Conservation (phyloP, 1,140 invertebrate species). For the Nixonia krombeini region DNA sequence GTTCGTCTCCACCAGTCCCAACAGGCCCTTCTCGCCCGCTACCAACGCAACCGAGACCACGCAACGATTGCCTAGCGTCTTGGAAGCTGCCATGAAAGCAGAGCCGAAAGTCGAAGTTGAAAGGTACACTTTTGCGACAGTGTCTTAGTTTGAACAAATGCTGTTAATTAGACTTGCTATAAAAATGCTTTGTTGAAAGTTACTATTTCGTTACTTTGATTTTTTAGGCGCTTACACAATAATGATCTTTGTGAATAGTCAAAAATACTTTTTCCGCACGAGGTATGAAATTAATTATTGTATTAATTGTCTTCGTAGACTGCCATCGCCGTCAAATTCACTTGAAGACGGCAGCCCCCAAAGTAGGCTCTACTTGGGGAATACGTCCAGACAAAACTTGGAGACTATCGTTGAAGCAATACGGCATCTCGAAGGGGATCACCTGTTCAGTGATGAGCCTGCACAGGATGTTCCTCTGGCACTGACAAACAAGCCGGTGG, state of each 20-base stretch:
- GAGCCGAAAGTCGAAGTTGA: slow-evolving; percentile 89
- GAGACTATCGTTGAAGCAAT: slow-evolving; percentile 99
- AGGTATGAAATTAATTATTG: no score
- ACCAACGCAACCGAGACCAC: slow-evolving; percentile 9
- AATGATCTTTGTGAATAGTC: no score
- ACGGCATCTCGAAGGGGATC: slow-evolving; percentile 94
- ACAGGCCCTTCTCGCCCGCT: slow-evolving; percentile 61
- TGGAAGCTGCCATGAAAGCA: slow-evolving; percentile 89
- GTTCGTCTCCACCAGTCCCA: slow-evolving; percentile 59
- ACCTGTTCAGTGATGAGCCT: slow-evolving; percentile 85
- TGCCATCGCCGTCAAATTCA: slow-evolving; percentile 74
- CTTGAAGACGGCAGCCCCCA: slow-evolving; percentile 72
- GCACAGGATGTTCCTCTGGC: slow-evolving; percentile 81
- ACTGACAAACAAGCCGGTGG: slow-evolving; percentile 76
- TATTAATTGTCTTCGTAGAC: slow-evolving; percentile 54
- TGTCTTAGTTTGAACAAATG: no score
- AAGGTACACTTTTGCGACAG: slow-evolving; percentile 60
- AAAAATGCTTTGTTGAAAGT: no score
- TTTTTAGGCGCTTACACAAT: no score
- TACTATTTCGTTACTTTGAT: no score
- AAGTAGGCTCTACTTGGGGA: slow-evolving; percentile 80
- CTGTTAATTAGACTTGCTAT: no score
- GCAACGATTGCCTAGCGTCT: slow-evolving; percentile 76
- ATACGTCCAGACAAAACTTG: slow-evolving; percentile 91
- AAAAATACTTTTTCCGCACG: no score